Conservation (phyloP, 2,113 vertebrate genomes). For the Alectura lathami region DNA sequence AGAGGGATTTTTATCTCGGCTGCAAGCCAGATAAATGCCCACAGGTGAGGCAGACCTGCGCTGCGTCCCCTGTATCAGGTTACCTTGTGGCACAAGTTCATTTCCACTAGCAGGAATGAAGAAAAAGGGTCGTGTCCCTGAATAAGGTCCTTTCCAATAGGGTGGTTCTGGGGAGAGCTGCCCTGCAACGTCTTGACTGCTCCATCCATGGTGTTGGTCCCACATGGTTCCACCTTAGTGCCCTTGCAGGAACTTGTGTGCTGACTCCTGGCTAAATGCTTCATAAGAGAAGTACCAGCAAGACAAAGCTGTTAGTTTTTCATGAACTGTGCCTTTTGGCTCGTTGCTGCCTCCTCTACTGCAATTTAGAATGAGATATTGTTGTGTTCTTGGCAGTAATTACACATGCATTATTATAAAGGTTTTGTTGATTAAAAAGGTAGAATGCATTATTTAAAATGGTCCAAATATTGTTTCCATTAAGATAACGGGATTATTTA, state of each 20-base stretch:
- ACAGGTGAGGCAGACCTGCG: neutral
- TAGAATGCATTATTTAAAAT: conserved; percentile 24
- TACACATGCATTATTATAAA: neutral
- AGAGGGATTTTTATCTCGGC: neutral
- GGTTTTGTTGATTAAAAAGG: conserved; percentile 22
- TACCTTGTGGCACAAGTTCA: neutral
- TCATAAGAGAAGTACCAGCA: neutral
- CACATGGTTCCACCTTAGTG: rapidly evolving
- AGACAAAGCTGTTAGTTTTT: neutral
- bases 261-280: neutral
- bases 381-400: neutral
- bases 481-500: conserved; percentile 41
- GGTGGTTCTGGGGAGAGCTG: neutral
- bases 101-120: neutral
- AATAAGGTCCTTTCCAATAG: neutral
- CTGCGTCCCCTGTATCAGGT: rapidly evolving
- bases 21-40: neutral
- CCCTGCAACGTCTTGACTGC: neutral
- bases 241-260: neutral
- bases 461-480: conserved; percentile 20
- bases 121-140: neutral
- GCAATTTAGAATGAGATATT: conserved; percentile 7
- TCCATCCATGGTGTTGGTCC: rapidly evolving
- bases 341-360: neutral
- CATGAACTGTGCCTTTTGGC: neutral